A percentile compares a stretch with the other conserved stretches of the same genome.
Conservation (phyloP, 2,113 vertebrate species). For the Coptodon bakossiorum region DNA sequence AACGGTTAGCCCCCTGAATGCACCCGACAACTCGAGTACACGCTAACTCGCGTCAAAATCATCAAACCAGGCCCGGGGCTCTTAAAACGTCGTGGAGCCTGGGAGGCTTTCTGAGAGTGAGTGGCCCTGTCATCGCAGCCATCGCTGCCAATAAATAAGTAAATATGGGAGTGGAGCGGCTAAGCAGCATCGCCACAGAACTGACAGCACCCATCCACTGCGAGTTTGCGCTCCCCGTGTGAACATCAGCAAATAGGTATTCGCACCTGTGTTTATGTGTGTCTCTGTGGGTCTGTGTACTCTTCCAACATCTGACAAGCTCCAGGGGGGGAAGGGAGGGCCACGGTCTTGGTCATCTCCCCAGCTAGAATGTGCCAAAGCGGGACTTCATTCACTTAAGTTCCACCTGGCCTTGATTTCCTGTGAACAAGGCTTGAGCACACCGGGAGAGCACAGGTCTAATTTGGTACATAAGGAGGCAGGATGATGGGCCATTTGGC, state of each 20-base stretch:
- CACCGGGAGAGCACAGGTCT: constrained; percentile 55
- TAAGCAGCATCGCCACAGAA: constrained; percentile 31
- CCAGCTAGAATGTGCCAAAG: constrained; percentile 61
- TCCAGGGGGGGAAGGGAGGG: constrained; percentile 7
- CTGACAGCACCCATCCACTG: constrained; percentile 35
- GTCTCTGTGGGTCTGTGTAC: neutral
- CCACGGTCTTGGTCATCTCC: constrained; percentile 28
- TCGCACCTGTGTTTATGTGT: constrained; percentile 19
- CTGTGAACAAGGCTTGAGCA: constrained; percentile 53
- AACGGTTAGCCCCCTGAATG: constrained; percentile 72
- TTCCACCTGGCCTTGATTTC: constrained; percentile 68
- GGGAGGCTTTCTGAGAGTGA: constrained; percentile 62
- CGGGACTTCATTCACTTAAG: constrained; percentile 64
- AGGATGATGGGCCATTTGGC: constrained; percentile 59
- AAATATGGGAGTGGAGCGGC: constrained; percentile 46
- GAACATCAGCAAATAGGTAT: constrained; percentile 35
- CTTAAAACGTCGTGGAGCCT: constrained; percentile 53
- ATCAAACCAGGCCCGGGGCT: constrained; percentile 59
- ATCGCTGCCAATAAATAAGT: constrained; percentile 68
- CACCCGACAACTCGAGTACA: constrained; percentile 69
- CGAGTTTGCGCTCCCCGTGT: neutral
- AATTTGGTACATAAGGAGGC: constrained; percentile 57
- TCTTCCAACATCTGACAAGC: constrained; percentile 2
- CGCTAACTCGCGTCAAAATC: constrained; percentile 66
- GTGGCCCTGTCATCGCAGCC: constrained; percentile 65